Evolutionary conservation across 2,797 vertebrate species (phyloP).

Genomic region (Catamblyrhynchus diadema): DNA sequence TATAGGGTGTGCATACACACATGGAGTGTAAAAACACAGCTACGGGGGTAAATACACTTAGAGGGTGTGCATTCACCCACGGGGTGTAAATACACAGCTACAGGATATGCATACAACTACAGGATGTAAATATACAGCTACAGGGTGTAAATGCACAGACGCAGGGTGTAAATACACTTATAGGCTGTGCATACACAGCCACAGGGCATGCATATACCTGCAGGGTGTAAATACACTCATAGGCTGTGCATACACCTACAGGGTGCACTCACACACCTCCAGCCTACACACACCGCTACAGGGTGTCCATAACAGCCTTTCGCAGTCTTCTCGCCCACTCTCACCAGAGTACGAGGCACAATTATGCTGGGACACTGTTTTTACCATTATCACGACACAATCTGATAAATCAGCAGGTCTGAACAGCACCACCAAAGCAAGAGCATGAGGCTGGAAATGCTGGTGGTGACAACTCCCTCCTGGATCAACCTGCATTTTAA

Average conservation of each 20-base stretch:
- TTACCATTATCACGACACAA: fast-evolving
- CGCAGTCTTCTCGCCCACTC: fast-evolving
- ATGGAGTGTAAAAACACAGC: too few relatives aligned
- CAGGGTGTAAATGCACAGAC: too few relatives aligned
- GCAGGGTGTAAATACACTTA: too few relatives aligned
- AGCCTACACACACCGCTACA: fast-evolving
- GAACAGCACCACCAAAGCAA: not conserved
- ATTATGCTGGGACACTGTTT: not conserved
- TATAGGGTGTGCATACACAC: too few relatives aligned
- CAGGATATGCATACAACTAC: not conserved
- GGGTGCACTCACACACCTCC: not conserved
- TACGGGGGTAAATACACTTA: fast-evolving
- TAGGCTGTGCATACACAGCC: fast-evolving
- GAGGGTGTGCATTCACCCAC: too few relatives aligned
- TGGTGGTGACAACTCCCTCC: not conserved
- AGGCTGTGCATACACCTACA: too few relatives aligned
- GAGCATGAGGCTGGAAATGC: not conserved
- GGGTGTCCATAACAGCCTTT: not conserved
- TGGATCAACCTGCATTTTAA: not conserved
- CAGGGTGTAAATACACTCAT: fast-evolving
- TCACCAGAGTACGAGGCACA: fast-evolving
- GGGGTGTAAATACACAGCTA: too few relatives aligned
- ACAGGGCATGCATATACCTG: too few relatives aligned
- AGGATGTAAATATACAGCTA: not conserved
- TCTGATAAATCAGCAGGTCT: not conserved